Percentiles rank a stretch among this genome's conserved stretches.
These are phyloP conservation scores for Conops quadrifasciatus DNA, from an alignment of 2,888 invertebrate genomes.

Conservation along the genomic window DNA sequence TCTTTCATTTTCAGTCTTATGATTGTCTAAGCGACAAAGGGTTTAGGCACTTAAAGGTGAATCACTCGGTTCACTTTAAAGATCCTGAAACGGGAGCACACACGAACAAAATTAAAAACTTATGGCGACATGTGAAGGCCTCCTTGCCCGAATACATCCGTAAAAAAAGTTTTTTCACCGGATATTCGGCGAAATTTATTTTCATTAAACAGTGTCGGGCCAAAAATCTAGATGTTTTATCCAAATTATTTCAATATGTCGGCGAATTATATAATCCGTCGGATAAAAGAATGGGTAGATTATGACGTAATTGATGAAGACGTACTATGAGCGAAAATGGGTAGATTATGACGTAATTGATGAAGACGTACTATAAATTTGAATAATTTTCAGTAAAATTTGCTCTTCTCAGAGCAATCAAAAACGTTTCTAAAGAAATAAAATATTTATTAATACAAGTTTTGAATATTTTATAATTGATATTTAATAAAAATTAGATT, in stretches of 20 bases:
- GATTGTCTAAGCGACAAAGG: not conserved
- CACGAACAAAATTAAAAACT: not conserved
- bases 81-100: slow-evolving; percentile 5
- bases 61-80: not conserved
- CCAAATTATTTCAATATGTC: not conserved
- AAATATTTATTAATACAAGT: too few species aligned
- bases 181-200: not conserved
- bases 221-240: not conserved
- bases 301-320: not conserved
- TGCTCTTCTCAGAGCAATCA: too few species aligned
- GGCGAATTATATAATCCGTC: not conserved
- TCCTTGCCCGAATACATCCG: not conserved
- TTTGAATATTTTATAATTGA: too few species aligned
- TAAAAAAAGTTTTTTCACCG: not conserved
- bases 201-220: not conserved
- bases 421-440: too few species aligned
- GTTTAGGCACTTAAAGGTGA: not conserved
- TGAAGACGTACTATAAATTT: not conserved
- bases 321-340: not conserved
- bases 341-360: not conserved
- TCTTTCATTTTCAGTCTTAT: not conserved
- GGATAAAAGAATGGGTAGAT: not conserved
- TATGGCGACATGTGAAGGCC: not conserved
- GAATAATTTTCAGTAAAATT: too few species aligned
- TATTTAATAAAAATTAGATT: too few species aligned